These are phyloP conservation scores for Phataginus tricuspis DNA, from an alignment of 2,797 vertebrate species.

Conservation along the genomic window DNA sequence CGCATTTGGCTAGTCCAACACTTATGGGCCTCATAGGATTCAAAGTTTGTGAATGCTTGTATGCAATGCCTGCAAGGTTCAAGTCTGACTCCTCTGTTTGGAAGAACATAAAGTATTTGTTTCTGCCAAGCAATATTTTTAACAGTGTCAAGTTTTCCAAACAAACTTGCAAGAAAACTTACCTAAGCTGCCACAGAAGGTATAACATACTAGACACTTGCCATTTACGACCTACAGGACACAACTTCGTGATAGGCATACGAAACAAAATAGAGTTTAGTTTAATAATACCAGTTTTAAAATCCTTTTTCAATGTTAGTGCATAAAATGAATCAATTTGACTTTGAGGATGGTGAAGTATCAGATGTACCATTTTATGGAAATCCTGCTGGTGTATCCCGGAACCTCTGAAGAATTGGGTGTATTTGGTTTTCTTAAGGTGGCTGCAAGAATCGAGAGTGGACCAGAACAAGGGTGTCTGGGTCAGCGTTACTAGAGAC, in stretches of 20 bases:
- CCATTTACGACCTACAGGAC: accelerated
- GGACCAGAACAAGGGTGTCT: not conserved
- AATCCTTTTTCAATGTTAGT: not conserved
- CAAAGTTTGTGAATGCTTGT: not conserved
- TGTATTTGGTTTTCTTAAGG: not conserved
- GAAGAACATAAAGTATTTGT: not conserved
- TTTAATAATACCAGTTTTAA: too few species aligned
- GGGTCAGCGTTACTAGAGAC: too few species aligned
- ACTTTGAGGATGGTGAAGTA: accelerated
- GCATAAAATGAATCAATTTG: not conserved
- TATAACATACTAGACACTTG: not conserved
- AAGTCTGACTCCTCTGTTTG: not conserved
- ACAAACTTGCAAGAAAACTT: not conserved
- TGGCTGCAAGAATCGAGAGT: accelerated
- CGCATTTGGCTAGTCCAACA: accelerated
- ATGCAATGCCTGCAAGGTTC: not conserved
- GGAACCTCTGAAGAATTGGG: not conserved
- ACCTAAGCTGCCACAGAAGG: too few species aligned
- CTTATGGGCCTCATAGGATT: not conserved
- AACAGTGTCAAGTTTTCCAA: not conserved
- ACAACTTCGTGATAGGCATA: accelerated
- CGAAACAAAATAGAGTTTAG: not conserved
- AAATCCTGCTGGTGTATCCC: not conserved
- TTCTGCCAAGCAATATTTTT: not conserved
- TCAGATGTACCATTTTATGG: too few species aligned